These are phyloP conservation scores for Xestia c-nigrum DNA, from an alignment of 2,888 invertebrate species.

Conservation along the genomic window DNA sequence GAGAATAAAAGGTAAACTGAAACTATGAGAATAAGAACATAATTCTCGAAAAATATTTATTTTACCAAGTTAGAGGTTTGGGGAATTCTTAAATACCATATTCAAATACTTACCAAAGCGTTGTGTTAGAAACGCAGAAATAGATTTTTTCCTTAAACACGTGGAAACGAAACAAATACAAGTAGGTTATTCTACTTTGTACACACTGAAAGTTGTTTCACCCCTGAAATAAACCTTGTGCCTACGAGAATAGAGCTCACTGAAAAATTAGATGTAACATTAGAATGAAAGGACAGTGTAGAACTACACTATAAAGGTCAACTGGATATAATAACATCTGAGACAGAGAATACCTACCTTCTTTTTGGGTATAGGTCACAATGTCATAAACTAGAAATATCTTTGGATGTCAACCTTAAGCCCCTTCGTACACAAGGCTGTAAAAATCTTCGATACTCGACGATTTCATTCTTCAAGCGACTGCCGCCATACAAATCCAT, in stretches of 20 bases:
- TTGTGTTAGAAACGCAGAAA: not conserved
- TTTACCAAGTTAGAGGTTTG: not conserved
- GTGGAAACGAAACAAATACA: not conserved
- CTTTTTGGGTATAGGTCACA: conserved; percentile 6
- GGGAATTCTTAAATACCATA: not conserved
- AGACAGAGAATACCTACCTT: conserved; percentile 1
- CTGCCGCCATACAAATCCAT: too few relatives aligned
- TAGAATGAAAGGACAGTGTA: not conserved
- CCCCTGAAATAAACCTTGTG: not conserved
- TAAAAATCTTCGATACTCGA: too few relatives aligned
- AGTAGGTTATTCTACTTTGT: not conserved
- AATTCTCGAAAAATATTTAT: not conserved
- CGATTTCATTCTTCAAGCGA: too few relatives aligned
- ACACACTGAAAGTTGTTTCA: not conserved
- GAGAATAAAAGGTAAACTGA: not conserved
- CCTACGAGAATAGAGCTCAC: not conserved
- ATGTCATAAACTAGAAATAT: conserved; percentile 3
- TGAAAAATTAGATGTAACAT: not conserved
- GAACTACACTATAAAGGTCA: conserved; percentile 3
- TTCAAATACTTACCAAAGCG: not conserved
- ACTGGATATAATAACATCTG: not conserved
- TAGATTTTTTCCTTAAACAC: not conserved
- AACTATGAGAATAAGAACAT: not conserved
- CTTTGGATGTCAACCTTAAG: not conserved
- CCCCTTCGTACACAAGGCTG: too few relatives aligned